Conservation (phyloP, 2,888 invertebrate genomes). For the Adela reaumurella region DNA sequence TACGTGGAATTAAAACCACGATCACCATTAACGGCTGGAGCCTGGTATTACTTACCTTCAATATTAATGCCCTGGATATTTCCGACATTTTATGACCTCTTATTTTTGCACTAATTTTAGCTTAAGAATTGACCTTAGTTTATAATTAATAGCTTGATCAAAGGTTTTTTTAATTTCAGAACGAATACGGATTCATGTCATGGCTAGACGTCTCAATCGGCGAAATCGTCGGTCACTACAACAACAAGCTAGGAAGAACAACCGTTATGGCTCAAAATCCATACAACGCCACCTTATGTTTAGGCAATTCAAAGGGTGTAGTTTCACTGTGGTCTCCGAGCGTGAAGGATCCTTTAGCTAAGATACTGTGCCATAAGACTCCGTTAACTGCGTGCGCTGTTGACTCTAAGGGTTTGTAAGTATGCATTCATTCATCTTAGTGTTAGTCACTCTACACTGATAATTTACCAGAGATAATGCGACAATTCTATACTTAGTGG, state of each 20-base stretch:
- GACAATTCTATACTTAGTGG: no score
- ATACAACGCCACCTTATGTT: conserved; percentile 83
- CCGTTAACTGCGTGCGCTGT: conserved; percentile 78
- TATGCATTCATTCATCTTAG: no score
- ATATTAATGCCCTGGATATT: no score
- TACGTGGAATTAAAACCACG: no score
- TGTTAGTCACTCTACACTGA: no score
- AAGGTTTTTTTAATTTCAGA: no score
- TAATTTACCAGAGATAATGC: neutral
- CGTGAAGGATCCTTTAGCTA: conserved; percentile 77
- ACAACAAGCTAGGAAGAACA: conserved; percentile 74
- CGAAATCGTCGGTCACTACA: conserved; percentile 75
- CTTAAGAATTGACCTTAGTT: no score
- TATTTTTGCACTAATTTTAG: no score
- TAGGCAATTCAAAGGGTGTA: conserved; percentile 88
- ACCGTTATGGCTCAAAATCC: conserved; percentile 91
- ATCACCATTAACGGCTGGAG: no score
- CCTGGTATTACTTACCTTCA: no score
- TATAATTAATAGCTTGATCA: no score
- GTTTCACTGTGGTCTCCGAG: conserved; percentile 97
- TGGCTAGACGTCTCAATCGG: conserved; percentile 97
- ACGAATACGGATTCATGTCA: conserved; percentile 72
- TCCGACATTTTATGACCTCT: no score
- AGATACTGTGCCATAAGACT: conserved; percentile 86
- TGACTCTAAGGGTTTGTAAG: conserved; percentile 79